Evolutionary conservation across 2,113 vertebrate species (phyloP), one percentile per base, ranked within the genome.

Genomic region (Rhinogobius similis): DNA sequence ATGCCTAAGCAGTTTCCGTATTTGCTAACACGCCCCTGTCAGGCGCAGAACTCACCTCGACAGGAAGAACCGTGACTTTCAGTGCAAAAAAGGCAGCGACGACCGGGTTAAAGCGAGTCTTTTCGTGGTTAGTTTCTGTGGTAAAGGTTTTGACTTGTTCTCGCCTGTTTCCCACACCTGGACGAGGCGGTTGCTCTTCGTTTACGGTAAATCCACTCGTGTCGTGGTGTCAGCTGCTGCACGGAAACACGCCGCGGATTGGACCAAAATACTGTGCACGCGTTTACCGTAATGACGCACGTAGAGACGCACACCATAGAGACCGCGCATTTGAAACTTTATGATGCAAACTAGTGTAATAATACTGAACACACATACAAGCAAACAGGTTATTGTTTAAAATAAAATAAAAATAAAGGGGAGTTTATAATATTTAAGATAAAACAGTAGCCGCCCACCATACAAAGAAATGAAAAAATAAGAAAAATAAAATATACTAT

Each of bases 21-120:
- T 58, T 29, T 4, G 13, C 26, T 4, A 4, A 18, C 27, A 32
- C 55, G 9, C 55, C 29, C 29, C 4, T 21, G 29, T 36, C 1
- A 27, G 10, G 38, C n/a, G n/a, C 8, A n/a, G 29, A 71, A 87
- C 87, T 79, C 68, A 88, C 87, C 87, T 10, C 24, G 69, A 39
- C 21, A 55, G 4, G 4, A 55, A 7, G 12, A 13, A 26, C 23
- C 21, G 0, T 26, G 16, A 2, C 24, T 52, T 58, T 5, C 46
- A 1, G 21, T 21, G 23, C 41, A 16, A 14, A 24, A 4, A 4
- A 1, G 10, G 10, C 5, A 56, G 11, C 4, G 7, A 1, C 5
- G 32, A 2, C 29, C 14, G 9, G 21, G 23, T n/a, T 38, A 52
- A 65, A 32, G 18, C 11, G 10, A 1, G 9, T 14, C 14, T 0